A percentile compares a stretch with the other conserved stretches of the same genome.
Conservation (phyloP, 2,888 invertebrate species). For the Criorhina ranunculi region DNA sequence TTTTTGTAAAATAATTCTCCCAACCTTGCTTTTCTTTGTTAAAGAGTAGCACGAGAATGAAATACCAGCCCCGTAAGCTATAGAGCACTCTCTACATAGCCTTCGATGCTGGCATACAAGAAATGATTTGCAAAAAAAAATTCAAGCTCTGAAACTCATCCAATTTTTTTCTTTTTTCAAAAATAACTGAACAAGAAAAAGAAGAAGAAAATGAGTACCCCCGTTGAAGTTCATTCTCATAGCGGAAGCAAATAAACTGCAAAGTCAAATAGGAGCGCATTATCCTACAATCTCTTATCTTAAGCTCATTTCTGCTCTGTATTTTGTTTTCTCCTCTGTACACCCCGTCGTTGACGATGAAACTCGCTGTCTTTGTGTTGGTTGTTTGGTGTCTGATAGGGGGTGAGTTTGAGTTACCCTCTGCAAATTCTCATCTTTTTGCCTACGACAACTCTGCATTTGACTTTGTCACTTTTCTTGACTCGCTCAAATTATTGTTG, state of each 20-base stretch:
- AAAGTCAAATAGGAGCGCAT: constrained; percentile 74
- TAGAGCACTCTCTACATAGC: background rate
- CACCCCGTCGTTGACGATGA: constrained; percentile 22
- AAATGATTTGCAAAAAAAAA: constrained; percentile 16
- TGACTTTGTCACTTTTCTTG: constrained; percentile 67
- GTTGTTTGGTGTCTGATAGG: background rate
- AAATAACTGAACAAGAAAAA: constrained; percentile 22
- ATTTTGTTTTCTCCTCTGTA: constrained; percentile 46
- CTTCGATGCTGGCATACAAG: background rate
- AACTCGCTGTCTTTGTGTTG: constrained; percentile 25
- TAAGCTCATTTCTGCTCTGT: constrained; percentile 64
- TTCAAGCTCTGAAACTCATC: constrained; percentile 32
- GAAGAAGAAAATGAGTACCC: constrained; percentile 47
- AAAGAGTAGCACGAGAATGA: background rate
- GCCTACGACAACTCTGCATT: constrained; percentile 58
- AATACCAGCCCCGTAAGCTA: constrained; percentile 6
- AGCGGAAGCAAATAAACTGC: constrained; percentile 74
- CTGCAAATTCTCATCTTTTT: constrained; percentile 52
- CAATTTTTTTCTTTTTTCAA: constrained; percentile 6
- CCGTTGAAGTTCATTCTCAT: constrained; percentile 57
- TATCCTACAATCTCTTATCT: constrained; percentile 71
- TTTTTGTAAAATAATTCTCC: constrained; percentile 19
- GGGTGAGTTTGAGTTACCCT: constrained; percentile 20
- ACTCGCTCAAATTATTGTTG: constrained; percentile 73
- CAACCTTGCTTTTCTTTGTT: constrained; percentile 1